Evolutionary conservation across 2,113 vertebrate species (phyloP).

Genomic region (Promerops cafer): DNA sequence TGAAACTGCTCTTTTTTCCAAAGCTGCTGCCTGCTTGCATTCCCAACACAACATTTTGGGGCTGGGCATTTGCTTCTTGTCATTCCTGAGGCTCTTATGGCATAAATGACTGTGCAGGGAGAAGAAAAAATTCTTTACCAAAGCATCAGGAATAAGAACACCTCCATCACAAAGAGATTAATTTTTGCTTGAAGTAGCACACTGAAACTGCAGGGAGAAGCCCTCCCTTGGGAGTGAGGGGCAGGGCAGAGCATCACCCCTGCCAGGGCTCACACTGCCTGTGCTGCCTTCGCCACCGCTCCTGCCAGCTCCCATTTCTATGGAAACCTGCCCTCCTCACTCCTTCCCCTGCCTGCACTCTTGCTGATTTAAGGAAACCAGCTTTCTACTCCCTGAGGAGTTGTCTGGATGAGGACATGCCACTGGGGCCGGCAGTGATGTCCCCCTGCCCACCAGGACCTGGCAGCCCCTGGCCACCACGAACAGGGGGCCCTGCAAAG

Average conservation of each 20-base stretch:
- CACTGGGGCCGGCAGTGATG: not conserved
- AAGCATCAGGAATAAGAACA: not conserved
- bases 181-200: not conserved
- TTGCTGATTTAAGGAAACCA: not conserved
- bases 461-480: not conserved
- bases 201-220: not conserved
- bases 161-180: not conserved
- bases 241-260: not conserved
- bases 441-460: not conserved
- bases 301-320: conserved; percentile 42
- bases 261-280: not conserved
- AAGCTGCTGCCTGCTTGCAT: not conserved
- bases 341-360: not conserved
- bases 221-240: not conserved
- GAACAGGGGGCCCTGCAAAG: not conserved
- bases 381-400: not conserved
- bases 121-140: not conserved
- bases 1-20: conserved; percentile 19
- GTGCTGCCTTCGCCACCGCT: not conserved
- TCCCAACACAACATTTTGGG: not conserved
- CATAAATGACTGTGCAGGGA: not conserved
- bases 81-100: not conserved
- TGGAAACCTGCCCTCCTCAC: conserved; percentile 12
- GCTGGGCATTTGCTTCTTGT: not conserved
- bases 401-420: not conserved